A percentile compares a stretch with the other conserved stretches of the same genome.
phyloP scores from a whole-genome alignment of 2,797 vertebrate genomes.

The Neoniphon sammara region DNA sequence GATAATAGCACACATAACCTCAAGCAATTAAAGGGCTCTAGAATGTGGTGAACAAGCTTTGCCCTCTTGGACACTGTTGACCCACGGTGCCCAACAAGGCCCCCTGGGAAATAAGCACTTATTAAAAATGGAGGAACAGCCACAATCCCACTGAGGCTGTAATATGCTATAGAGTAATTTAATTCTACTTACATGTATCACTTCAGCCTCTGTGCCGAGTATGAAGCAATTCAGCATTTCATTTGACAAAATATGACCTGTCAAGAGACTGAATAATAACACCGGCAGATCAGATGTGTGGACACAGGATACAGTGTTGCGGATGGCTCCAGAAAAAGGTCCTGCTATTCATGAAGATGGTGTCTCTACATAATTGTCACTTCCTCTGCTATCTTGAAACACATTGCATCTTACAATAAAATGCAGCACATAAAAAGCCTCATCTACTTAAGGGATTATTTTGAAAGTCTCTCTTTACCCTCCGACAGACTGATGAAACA shows the following conservation, averaged over 20 bases:
- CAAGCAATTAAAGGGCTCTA: conserved; percentile 83
- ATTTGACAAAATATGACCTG: conserved; percentile 85
- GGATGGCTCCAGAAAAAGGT: conserved; percentile 57
- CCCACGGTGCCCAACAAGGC: conserved; percentile 81
- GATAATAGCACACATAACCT: conserved; percentile 86
- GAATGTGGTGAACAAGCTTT: conserved; percentile 86
- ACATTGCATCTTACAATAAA: conserved; percentile 61
- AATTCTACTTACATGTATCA: conserved; percentile 86
- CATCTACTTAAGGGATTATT: conserved; percentile 84
- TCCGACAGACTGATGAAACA: conserved; percentile 81
- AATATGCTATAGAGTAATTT: conserved; percentile 85
- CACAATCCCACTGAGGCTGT: conserved; percentile 82
- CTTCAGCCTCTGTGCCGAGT: conserved; percentile 75
- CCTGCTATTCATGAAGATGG: conserved; percentile 63
- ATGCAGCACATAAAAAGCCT: conserved; percentile 69
- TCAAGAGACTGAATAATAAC: conserved; percentile 84
- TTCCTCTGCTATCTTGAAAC: conserved; percentile 68
- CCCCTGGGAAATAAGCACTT: conserved; percentile 84
- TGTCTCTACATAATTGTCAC: conserved; percentile 73
- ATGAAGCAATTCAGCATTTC: conserved; percentile 83
- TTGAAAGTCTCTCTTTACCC: conserved; percentile 83
- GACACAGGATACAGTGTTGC: conserved; percentile 59
- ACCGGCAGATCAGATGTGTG: conserved; percentile 71
- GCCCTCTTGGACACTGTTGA: conserved; percentile 85
- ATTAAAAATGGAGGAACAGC: conserved; percentile 85